Conservation (phyloP, 2,113 vertebrate species). For the Eclectus roratus region DNA sequence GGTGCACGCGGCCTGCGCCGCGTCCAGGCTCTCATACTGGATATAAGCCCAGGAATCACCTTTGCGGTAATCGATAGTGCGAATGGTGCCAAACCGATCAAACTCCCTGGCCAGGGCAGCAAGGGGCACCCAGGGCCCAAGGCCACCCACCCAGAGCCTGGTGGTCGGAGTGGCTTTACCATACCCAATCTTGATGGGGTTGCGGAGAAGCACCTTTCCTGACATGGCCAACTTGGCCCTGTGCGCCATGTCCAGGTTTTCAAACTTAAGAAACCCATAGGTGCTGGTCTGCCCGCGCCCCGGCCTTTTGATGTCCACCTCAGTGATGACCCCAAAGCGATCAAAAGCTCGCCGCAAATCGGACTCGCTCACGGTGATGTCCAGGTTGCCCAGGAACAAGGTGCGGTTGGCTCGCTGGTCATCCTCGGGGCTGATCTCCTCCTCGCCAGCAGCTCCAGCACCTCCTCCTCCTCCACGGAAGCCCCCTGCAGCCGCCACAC, state of each 20-base stretch:
- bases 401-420: conserved; percentile 96
- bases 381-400: conserved; percentile 94
- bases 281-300: conserved; percentile 90
- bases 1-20: conserved; percentile 93
- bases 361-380: conserved; percentile 90
- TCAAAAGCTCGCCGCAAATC: conserved; percentile 92
- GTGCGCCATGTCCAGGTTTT: conserved; percentile 98
- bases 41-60: conserved; percentile 98
- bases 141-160: conserved; percentile 93
- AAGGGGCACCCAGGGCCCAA: conserved; percentile 94
- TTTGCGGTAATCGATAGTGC: conserved; percentile 96
- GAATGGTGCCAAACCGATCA: conserved; percentile 96
- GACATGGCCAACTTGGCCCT: conserved; percentile 97
- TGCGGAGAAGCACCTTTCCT: conserved; percentile 92
- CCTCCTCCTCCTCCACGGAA: conserved; percentile 77
- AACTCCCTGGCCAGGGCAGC: conserved; percentile 94
- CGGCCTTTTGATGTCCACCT: conserved; percentile 95
- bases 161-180: conserved; percentile 96
- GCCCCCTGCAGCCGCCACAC: conserved; percentile 74
- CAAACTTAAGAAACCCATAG: conserved; percentile 96
- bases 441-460: conserved; percentile 62
- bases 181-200: conserved; percentile 95
- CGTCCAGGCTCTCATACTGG: conserved; percentile 97
- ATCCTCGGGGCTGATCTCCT: conserved; percentile 94
- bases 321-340: conserved; percentile 94